These are phyloP conservation scores for Cantharis flavilabris DNA, from an alignment of 2,888 invertebrate genomes.

Conservation along the genomic window DNA sequence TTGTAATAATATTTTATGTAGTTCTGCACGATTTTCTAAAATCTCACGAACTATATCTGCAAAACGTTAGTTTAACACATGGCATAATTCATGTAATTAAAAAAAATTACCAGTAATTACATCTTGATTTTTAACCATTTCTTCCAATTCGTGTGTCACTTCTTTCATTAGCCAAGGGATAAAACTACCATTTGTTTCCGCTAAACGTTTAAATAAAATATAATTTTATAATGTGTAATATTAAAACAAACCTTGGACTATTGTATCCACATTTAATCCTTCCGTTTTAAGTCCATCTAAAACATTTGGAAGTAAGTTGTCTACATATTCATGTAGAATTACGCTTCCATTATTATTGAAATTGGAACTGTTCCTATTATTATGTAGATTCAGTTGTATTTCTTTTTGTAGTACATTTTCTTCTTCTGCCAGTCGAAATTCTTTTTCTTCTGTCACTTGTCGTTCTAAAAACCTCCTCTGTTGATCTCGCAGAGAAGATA, in stretches of 20 bases:
- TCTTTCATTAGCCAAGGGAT: constrained; percentile 87
- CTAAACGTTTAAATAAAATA: constrained; percentile 2
- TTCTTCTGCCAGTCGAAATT: constrained; percentile 67
- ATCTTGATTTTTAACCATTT: constrained; percentile 79
- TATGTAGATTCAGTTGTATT: constrained; percentile 50
- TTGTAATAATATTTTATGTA: constrained; percentile 59
- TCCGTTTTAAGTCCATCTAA: constrained; percentile 79
- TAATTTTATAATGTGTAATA: neutral
- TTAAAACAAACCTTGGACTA: constrained; percentile 59
- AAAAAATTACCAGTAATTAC: constrained; percentile 69
- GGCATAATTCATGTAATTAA: neutral
- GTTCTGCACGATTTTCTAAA: constrained; percentile 72
- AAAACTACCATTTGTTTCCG: constrained; percentile 78
- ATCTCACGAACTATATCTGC: constrained; percentile 79
- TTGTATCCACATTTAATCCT: constrained; percentile 68
- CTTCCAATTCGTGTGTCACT: constrained; percentile 80
- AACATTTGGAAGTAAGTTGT: constrained; percentile 82
- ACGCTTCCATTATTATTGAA: constrained; percentile 79
- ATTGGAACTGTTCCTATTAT: constrained; percentile 71
- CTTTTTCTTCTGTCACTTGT: constrained; percentile 82
- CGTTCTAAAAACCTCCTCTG: constrained; percentile 73
- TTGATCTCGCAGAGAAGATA: constrained; percentile 78
- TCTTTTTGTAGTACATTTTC: constrained; percentile 54
- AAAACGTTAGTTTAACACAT: constrained; percentile 26
- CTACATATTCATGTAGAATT: constrained; percentile 84